Evolutionary conservation across 1,140 invertebrate species (phyloP).

Genomic region (Lutraria rhynchaena): DNA sequence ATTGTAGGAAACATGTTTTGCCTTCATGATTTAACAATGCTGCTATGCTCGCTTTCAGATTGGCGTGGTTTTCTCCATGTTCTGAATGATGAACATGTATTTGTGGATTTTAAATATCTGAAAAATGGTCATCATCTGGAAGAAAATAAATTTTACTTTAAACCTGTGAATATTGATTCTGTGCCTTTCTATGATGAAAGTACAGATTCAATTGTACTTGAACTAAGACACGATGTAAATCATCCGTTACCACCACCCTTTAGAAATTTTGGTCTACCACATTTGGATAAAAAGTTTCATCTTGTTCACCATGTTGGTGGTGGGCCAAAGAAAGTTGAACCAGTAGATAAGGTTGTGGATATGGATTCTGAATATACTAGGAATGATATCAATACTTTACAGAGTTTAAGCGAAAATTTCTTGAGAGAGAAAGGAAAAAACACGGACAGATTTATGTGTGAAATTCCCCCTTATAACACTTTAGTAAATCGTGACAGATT

Average conservation of each 20-base stretch:
- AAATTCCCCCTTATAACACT: not conserved
- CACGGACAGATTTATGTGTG: not conserved
- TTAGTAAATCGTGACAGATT: not conserved
- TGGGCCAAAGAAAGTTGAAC: not conserved
- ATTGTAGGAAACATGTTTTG: not conserved
- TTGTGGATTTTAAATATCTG: constrained; percentile 1
- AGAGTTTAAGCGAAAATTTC: not conserved
- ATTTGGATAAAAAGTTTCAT: not conserved
- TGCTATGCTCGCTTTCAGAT: not conserved
- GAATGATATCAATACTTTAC: not conserved
- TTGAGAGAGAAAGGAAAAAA: not conserved
- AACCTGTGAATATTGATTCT: not conserved
- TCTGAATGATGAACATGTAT: not conserved
- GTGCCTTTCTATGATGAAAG: constrained; percentile 7
- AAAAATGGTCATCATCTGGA: not conserved
- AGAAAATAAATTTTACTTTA: not conserved
- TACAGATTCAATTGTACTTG: constrained; percentile 30
- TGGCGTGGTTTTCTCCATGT: not conserved
- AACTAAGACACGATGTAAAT: not conserved
- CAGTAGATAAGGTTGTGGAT: not conserved
- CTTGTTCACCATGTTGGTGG: constrained; percentile 14
- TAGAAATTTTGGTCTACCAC: constrained; percentile 1
- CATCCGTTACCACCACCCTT: constrained; percentile 18
- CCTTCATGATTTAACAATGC: not conserved
- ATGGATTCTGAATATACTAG: not conserved